Evolutionary conservation across 2,113 vertebrate species (phyloP), one percentile per base, ranked within the genome.

Genomic region (Pyxicephalus adspersus): DNA sequence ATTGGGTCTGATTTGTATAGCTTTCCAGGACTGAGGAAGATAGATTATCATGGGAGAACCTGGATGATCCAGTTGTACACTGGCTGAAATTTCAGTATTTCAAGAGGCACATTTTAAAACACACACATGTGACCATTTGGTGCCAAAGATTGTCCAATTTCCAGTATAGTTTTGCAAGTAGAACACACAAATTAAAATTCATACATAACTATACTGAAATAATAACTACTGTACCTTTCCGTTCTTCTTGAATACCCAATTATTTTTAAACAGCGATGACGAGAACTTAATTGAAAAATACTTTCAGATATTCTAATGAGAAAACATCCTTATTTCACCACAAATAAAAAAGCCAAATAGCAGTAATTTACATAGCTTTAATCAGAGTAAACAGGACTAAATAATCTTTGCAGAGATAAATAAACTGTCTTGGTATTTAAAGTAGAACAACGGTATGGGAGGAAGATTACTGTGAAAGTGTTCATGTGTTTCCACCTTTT

Each of bases 231-330:
- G 55, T 4, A 58, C 55, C 55, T 60, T 60, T 3, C 55, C 38
- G 71, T 55, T 38, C 28, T 60, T 54, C 13, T 60, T n/a, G 38
- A 60, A 58, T 72, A 29, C 54, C 29, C 55, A 38, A 57, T 74
- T 74, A 74, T 74, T 74, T 60, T 28, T 38, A 74, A 60, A 60
- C 51, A 16, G 26, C 26, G 17, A 34, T 29, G 58, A 74, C 58
- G 34, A 38, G n/a, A 74, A 74, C 26, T 60, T 58, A 74, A 58
- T 74, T 58, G 54, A 74, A 74, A 60, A 74, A 38, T 60, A 74
- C 54, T 74, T 74, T 74, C 20, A 74, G 29, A 74, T 58, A 74
- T 74, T 58, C 54, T 74, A 74, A 74, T 74, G 54, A 74, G 71
- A 74, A 31, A 73, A 73, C 29, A 74, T 74, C 51, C 16, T 74